Base-by-base conservation (phyloP, 2,797 vertebrate genomes). In the Manis javanica region DNA sequence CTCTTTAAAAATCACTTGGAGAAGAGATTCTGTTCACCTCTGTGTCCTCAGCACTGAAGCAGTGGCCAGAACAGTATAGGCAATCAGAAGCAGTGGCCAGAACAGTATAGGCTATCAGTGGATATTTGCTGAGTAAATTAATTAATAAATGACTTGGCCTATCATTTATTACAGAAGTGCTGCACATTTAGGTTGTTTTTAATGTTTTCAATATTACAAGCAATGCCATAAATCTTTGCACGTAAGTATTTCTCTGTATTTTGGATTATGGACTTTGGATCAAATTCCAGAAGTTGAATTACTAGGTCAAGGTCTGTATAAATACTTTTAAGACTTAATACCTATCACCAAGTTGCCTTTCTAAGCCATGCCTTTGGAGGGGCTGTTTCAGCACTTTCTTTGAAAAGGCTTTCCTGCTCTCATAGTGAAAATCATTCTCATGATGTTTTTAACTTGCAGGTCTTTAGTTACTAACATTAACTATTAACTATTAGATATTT, bases 231-330 rank as follows among this genome's bases (percentile, higher is more conserved):
- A 46, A 63, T 91, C 21, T 89, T 64, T 77, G 53, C 79, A 24
- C 37, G 81, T 26, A 75, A 95, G 61, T 51, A 26, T 90, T 83
- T 91, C 74, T 83, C 42, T 79, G 9, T 15, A 87, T 49, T 94
- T 85, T 74, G 75, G 24, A 81, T 95, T 90, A 94, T 71, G 82
- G 94, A 61, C 31, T 61, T 88, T n/a, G 5, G 24, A 92, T 87
- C 31, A 94, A 86, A 51, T 87, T 81, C 59, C 51, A 71, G 59
- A 83, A 93, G 55, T 7, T 88, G 68, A 92, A 82, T 64, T 94
- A 34, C 81, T 74, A 7, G 23, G 12, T 63, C 71, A 72, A 42
- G 10, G 18, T 74, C 51, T 55, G 9, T 26, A 86, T 51, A 89
- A 83, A 79, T 11, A 77, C 79, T 78, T 87, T 72, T 90, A 74